phyloP scores from a whole-genome alignment of 2,888 invertebrate genomes.

The Tinea semifulvella region DNA sequence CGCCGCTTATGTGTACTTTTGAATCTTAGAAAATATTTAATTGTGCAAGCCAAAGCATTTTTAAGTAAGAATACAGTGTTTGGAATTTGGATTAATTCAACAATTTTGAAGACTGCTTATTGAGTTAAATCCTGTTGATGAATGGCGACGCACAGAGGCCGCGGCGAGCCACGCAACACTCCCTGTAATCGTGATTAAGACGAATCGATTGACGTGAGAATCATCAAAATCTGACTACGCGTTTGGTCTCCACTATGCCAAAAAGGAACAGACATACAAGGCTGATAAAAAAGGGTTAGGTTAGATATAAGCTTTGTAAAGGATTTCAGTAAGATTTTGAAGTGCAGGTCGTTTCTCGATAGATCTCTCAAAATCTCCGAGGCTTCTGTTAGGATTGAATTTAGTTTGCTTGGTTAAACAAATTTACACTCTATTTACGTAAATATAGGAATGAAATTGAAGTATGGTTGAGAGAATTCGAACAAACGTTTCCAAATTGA shows the following conservation, averaged over 20 bases:
- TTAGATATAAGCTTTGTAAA: background rate
- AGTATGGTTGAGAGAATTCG: background rate
- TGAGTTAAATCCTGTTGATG: conserved; percentile 38
- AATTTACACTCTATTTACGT: background rate
- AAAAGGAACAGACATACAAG: no score
- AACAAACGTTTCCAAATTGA: conserved; percentile 22
- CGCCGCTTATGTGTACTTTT: no score
- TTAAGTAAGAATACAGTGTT: conserved; percentile 7
- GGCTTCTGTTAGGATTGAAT: conserved; percentile 12
- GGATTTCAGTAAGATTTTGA: background rate
- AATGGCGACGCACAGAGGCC: conserved; percentile 35
- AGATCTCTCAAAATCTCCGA: conserved; percentile 11
- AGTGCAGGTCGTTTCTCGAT: conserved; percentile 5
- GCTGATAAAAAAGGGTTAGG: background rate
- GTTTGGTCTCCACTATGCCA: no score
- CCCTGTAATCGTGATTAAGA: conserved; percentile 46
- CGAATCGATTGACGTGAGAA: no score
- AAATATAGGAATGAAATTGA: background rate
- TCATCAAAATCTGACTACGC: no score
- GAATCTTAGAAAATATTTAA: no score
- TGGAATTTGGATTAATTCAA: conserved; percentile 37
- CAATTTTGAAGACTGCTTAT: conserved; percentile 18
- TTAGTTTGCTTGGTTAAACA: conserved; percentile 8
- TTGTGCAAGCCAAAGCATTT: no score
- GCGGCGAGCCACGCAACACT: conserved; percentile 36